phyloP scores from a whole-genome alignment of 2,797 vertebrate genomes.

The Syngnathus rostellatus region DNA sequence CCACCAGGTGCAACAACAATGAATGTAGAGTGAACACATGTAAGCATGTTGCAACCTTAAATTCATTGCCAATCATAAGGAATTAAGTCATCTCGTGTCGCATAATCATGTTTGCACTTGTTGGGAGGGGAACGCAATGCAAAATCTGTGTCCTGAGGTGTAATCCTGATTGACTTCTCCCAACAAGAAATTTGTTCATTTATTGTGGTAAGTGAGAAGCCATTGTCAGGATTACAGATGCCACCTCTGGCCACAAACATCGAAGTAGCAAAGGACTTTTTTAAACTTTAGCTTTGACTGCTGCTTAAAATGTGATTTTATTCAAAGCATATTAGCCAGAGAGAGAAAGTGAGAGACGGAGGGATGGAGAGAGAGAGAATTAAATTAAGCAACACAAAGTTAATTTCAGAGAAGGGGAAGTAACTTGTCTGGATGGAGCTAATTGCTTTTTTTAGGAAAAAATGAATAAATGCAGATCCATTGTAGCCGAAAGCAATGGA shows the following conservation, averaged over 20 bases:
- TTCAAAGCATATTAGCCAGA: conserved; percentile 15
- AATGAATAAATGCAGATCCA: background rate
- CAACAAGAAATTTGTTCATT: conserved; percentile 40
- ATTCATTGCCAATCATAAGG: conserved; percentile 31
- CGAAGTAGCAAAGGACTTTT: conserved; percentile 37
- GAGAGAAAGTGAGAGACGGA: no score
- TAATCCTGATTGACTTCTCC: conserved; percentile 50
- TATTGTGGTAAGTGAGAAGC: conserved; percentile 33
- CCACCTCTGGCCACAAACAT: conserved; percentile 50
- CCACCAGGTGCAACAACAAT: conserved; percentile 1
- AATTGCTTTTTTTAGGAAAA: conserved; percentile 31
- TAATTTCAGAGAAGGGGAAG: conserved; percentile 30
- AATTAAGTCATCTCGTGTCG: conserved; percentile 34
- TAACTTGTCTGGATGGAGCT: conserved; percentile 26
- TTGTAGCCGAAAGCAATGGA: no score
- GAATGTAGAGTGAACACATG: background rate
- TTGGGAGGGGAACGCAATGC: conserved; percentile 31
- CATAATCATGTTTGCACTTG: conserved; percentile 26
- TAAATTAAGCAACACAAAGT: conserved; percentile 35
- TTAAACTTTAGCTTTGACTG: conserved; percentile 25
- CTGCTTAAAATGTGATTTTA: conserved; percentile 18
- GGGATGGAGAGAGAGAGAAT: conserved; percentile 6
- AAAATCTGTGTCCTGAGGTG: conserved; percentile 44
- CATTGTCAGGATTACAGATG: conserved; percentile 49
- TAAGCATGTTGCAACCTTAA: conserved; percentile 16